A percentile compares a stretch with the other conserved stretches of the same genome.
Conservation (phyloP, 2,797 vertebrate species). For the Syngnathus rostellatus region DNA sequence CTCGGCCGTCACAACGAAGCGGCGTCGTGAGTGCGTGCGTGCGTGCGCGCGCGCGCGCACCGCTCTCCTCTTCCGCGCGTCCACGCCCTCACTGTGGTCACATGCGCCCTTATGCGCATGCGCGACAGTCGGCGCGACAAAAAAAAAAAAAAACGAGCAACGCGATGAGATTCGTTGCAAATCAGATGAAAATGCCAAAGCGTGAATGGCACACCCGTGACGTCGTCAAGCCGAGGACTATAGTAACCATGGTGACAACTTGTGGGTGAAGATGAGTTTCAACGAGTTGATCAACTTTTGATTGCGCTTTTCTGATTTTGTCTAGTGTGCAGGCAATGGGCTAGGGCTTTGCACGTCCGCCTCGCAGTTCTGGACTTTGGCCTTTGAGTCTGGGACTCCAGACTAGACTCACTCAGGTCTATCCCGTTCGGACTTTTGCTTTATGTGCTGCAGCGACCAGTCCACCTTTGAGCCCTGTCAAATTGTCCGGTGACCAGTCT, state of each 20-base stretch:
- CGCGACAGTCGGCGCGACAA: neutral
- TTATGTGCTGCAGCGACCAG: too few species aligned
- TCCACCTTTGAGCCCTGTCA: too few species aligned
- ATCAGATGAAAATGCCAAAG: neutral
- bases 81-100: slow-evolving; percentile 12
- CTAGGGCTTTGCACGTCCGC: too few species aligned
- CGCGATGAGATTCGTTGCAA: too few species aligned
- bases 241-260: neutral
- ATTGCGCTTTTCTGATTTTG: too few species aligned
- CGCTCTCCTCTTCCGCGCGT: slow-evolving; percentile 11
- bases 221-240: neutral
- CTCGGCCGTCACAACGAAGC: slow-evolving; percentile 32
- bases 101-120: neutral
- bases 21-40: slow-evolving; percentile 32
- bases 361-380: too few species aligned
- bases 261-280: neutral
- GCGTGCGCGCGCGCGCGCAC: slow-evolving; percentile 20
- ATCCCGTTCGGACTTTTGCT: too few species aligned
- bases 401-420: too few species aligned
- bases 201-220: neutral
- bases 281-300: neutral
- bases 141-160: too few species aligned
- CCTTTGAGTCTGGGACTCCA: too few species aligned
- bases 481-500: too few species aligned
- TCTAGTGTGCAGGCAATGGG: too few species aligned